A percentile compares a stretch with the other conserved stretches of the same genome.
Conservation (phyloP, 1,140 invertebrate genomes). For the Caerostris extrusa region DNA sequence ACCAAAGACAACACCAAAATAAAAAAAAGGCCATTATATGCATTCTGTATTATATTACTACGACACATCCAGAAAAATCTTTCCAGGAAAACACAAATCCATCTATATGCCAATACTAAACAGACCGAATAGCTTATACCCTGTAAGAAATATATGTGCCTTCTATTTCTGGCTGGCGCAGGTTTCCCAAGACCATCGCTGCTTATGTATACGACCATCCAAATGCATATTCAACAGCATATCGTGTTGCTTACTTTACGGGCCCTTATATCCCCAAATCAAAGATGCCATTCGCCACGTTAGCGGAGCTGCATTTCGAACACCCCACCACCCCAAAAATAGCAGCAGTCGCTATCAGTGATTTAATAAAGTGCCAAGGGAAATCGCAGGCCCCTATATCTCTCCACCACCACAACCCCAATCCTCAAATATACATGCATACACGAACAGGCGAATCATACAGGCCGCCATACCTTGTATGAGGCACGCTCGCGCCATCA, state of each 20-base stretch:
- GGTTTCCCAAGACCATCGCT: background rate
- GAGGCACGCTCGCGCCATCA: background rate
- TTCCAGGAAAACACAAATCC: too few species aligned
- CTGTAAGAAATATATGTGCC: too few species aligned
- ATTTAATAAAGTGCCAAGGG: slow-evolving; percentile 42
- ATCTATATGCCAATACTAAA: too few species aligned
- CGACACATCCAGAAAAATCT: too few species aligned
- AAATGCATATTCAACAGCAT: background rate
- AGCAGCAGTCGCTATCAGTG: slow-evolving; percentile 44
- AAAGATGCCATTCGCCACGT: background rate
- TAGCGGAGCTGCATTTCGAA: background rate
- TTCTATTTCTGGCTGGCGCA: too few species aligned
- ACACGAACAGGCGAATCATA: background rate
- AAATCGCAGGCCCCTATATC: background rate
- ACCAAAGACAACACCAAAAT: too few species aligned
- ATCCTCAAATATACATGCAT: slow-evolving; percentile 33
- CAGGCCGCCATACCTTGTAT: background rate
- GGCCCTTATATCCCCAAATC: background rate
- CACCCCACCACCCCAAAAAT: slow-evolving; percentile 16
- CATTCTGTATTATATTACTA: too few species aligned
- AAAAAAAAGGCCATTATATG: too few species aligned
- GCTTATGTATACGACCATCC: background rate
- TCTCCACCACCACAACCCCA: background rate
- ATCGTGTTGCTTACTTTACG: background rate
- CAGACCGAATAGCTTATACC: too few species aligned